These are phyloP conservation scores for Pempheris klunzingeri DNA, from an alignment of 2,797 vertebrate species.

Conservation along the genomic window DNA sequence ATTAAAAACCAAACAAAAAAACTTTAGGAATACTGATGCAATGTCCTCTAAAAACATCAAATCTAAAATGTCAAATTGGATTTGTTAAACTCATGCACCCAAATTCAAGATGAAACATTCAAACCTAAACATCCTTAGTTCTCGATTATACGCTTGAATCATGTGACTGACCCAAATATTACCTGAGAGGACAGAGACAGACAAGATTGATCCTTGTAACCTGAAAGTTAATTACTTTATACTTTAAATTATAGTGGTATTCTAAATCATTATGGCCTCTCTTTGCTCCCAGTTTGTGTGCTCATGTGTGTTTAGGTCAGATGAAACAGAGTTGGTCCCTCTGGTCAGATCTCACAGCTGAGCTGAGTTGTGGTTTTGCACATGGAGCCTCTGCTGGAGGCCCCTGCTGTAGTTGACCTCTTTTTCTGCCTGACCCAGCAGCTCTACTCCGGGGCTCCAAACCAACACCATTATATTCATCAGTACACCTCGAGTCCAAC, in stretches of 20 bases:
- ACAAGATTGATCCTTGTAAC: too few species aligned
- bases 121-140: too few species aligned
- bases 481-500: background rate
- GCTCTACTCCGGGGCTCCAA: background rate
- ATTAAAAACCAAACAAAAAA: too few species aligned
- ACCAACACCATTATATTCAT: background rate
- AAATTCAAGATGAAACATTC: too few species aligned
- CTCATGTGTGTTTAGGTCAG: slow-evolving; percentile 5
- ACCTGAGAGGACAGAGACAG: too few species aligned
- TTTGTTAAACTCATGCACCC: too few species aligned
- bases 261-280: background rate
- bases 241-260: background rate
- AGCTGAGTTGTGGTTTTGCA: slow-evolving; percentile 9
- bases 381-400: background rate
- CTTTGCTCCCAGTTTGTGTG: background rate
- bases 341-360: slow-evolving; percentile 13
- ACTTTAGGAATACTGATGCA: too few species aligned
- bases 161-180: background rate
- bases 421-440: slow-evolving; percentile 9
- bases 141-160: background rate
- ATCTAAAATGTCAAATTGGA: too few species aligned
- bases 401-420: slow-evolving; percentile 3
- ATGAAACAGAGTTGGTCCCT: background rate
- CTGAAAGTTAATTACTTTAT: background rate
- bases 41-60: too few species aligned